Evolutionary conservation across 2,113 vertebrate species (phyloP), one percentile per base, ranked within the genome.

Genomic region (Desmodus rotundus): DNA sequence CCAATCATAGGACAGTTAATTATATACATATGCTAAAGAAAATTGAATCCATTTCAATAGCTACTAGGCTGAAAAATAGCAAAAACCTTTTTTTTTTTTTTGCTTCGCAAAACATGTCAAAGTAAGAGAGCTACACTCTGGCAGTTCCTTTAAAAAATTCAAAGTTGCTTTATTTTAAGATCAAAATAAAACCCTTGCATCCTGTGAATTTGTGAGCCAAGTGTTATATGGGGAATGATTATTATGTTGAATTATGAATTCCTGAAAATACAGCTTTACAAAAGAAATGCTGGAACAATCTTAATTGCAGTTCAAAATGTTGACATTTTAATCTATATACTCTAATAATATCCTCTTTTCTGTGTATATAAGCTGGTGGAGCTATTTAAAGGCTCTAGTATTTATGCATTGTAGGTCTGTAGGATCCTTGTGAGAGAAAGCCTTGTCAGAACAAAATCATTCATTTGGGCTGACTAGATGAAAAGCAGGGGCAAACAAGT

Each of bases 231-330:
- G 87, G 31, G 41, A 83, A 83, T 93, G 15, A 89, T 95, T 91
- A 92, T 91, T 94, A 97, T 91, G 93, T 68, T 92, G 65, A 96
- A 83, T 94, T 94, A 87, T 65, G 54, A 86, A 92, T 73, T 54
- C 45, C 43, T 87, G 89, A 94, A 97, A 97, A 93, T 96, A 96
- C 96, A 91, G 74, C 86, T 93, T 96, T 86, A 96, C 87, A 93
- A 96, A 95, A 87, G 72, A 93, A 96, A 95, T 91, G 47, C 73
- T 94, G 56, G 83, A 70, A 95, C 74, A 93, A 93, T 31, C 63
- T 96, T 96, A 97, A 95, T 87, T 95, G 68, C 45, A 84, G 63
- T 93, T 93, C 87, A 96, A 89, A 96, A 89, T 89, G 73, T 97
- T 97, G 83, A 93, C 89, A 94, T 87, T 97, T 96, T 93, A 89